Base-by-base conservation (phyloP, 2,797 vertebrate species). In the Nannoperca obscura region DNA sequence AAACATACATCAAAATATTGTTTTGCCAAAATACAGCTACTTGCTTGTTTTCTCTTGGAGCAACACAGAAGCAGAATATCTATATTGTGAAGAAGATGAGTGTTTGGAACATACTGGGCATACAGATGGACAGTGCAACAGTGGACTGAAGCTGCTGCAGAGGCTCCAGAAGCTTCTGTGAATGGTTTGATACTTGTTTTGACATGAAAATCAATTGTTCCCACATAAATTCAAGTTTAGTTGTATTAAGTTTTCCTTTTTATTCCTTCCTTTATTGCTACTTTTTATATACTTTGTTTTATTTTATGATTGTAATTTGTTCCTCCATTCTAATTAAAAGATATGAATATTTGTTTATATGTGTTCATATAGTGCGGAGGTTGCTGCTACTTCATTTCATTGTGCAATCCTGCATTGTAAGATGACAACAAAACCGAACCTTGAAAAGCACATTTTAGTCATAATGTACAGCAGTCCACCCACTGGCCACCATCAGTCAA, bases 401-500 rank as follows among this genome's bases (percentile, higher is more conserved):
- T 47, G 17, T 20, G 46, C 7, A 47, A 47, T 47, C 46, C 46
- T 47, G 46, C 7, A 20, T 47, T 47, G 46, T 47, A 20, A 47
- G 9, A 47, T 46, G 44, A 47, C 19, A 9, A 9, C 46, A 47
- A 47, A 47, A 7, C 17, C 20, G 46, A 47, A 8, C 46, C 7
- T 20, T 46, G 44, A 47, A 54, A 47, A n/a, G 12, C 11, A 13
- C 3, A 12, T n/a, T 61, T 13, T 52, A n/a, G 50, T 46, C 34
- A 71, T 67, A 62, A n/a, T 8, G 57, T 46, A 49, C 5, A 20
- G 22, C 38, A 65, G 71, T n/a, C 71, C 17, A 62, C 57, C 20
- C 47, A 2, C 59, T 7, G 59, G 38, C 52, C 78, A 74, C 40
- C 58, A 76, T 40, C 76, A 46, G 67, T 70, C 72, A 76, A 52